These are phyloP conservation scores for Asbolus verrucosus DNA, from an alignment of 1,140 invertebrate genomes.

Conservation along the genomic window DNA sequence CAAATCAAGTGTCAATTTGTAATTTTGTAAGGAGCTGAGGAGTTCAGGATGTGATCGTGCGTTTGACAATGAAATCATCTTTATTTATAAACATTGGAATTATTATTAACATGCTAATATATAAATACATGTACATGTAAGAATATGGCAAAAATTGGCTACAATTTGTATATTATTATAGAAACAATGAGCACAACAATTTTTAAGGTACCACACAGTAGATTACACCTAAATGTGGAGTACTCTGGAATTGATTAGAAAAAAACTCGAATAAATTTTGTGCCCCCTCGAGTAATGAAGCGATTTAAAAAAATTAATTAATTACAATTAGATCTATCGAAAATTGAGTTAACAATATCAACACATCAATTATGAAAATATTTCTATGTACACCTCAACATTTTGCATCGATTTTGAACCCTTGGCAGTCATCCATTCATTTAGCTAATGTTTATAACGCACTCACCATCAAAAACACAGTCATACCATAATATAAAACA, in stretches of 20 bases:
- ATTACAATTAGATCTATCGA: conserved; percentile 29
- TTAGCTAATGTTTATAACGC: not conserved
- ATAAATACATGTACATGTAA: conserved; percentile 51
- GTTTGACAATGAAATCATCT: not conserved
- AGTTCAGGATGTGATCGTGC: not conserved
- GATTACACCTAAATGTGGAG: conserved; percentile 8
- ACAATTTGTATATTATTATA: conserved; percentile 45
- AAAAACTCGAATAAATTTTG: conserved; percentile 4
- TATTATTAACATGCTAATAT: conserved; percentile 49
- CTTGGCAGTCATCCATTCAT: not conserved
- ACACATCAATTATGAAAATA: conserved; percentile 38
- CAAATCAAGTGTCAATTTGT: no score
- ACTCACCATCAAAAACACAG: not conserved
- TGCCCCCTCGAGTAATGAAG: conserved; percentile 4
- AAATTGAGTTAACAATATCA: conserved; percentile 32
- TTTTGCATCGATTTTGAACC: not conserved
- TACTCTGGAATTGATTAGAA: conserved; percentile 36
- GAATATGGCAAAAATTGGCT: conserved; percentile 54
- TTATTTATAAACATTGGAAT: conserved; percentile 52
- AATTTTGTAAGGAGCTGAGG: not conserved
- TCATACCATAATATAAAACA: not conserved
- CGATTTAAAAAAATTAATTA: conserved; percentile 5
- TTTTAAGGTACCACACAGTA: conserved; percentile 2
- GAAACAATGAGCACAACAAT: conserved; percentile 53
- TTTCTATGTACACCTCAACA: conserved; percentile 25